Evolutionary conservation across 2,113 vertebrate genomes (phyloP), one percentile per base, ranked within the genome.

Genomic region (Ammodramus savannarum): DNA sequence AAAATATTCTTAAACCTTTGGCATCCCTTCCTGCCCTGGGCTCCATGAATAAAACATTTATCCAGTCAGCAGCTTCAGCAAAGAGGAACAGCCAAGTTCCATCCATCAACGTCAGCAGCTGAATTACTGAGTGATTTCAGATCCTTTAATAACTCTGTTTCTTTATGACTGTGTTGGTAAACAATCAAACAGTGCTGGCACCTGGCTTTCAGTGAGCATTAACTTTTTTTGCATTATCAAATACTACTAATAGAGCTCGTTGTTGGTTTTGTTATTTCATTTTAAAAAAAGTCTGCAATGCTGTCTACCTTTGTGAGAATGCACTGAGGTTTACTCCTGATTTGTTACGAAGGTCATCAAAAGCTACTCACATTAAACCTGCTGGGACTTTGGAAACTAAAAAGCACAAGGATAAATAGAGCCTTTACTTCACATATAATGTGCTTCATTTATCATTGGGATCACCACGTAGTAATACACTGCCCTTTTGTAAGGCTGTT

Each of bases 1-100:
- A 98, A 99, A 98, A 98, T 98, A 99, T 99, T 98, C 98, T 97
- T 98, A 98, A 98, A 98, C 98, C 98, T 98, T 98, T 98, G 98
- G 98, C 98, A 98, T 98, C 97, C 96, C 95, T 98, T 98, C 97
- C 97, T 98, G 96, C 97, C 96, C 97, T 95, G 94, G 97, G 97
- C 97, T 97, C 98, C 98, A 98, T 99, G 98, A 98, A 99, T 99
- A 98, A 99, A 98, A 98, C 98, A 99, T 98, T 96, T 92, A 97
- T 96, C 98, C 98, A 98, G 98, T 99, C 98, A 99, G 98, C 98
- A 99, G 96, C 97, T 98, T 98, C 97, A 98, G 98, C 97, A 97
- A 97, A 97, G 96, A 97, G 95, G 96, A 98, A 96, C 92, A 98
- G 98, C 98, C 96, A 98, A 97, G 97, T 96, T 97, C 97, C 98